phyloP scores from a whole-genome alignment of 2,888 invertebrate species.

The Pseudolycoriella hygida region DNA sequence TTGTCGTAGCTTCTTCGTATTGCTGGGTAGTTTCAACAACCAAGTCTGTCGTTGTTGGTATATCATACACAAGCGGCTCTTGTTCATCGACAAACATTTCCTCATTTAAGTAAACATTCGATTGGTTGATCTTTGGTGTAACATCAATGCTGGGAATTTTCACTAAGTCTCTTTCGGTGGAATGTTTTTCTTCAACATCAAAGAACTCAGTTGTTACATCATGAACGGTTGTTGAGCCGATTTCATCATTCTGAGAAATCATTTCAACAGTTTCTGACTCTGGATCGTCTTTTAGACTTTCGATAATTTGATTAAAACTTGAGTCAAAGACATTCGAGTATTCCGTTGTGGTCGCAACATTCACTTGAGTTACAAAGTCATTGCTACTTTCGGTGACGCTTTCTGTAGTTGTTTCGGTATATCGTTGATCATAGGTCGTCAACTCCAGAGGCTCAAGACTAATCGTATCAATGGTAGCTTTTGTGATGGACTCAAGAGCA shows the following conservation, averaged over 20 bases:
- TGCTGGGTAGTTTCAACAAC: not conserved
- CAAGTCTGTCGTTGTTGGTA: slow-evolving; percentile 13
- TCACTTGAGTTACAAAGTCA: not conserved
- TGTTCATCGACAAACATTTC: slow-evolving; percentile 18
- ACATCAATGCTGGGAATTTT: slow-evolving; percentile 10
- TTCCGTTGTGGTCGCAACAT: not conserved
- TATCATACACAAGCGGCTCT: slow-evolving; percentile 17
- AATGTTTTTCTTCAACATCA: slow-evolving; percentile 24
- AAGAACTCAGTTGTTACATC: slow-evolving; percentile 10
- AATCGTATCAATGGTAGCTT: no score
- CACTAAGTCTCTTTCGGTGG: slow-evolving; percentile 14
- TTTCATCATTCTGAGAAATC: not conserved
- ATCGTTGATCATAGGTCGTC: no score
- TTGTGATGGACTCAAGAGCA: no score
- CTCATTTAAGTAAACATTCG: slow-evolving; percentile 17
- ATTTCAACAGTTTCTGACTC: slow-evolving; percentile 4
- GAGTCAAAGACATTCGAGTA: slow-evolving; percentile 2
- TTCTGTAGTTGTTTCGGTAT: not conserved
- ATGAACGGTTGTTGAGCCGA: not conserved
- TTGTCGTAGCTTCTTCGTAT: slow-evolving; percentile 1
- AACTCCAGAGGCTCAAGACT: no score
- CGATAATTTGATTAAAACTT: slow-evolving; percentile 7
- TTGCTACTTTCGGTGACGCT: not conserved
- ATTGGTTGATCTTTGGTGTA: slow-evolving; percentile 5
- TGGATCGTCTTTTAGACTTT: slow-evolving; percentile 2